phyloP scores from a whole-genome alignment of 2,888 invertebrate genomes.

The Daptonema setosum region DNA sequence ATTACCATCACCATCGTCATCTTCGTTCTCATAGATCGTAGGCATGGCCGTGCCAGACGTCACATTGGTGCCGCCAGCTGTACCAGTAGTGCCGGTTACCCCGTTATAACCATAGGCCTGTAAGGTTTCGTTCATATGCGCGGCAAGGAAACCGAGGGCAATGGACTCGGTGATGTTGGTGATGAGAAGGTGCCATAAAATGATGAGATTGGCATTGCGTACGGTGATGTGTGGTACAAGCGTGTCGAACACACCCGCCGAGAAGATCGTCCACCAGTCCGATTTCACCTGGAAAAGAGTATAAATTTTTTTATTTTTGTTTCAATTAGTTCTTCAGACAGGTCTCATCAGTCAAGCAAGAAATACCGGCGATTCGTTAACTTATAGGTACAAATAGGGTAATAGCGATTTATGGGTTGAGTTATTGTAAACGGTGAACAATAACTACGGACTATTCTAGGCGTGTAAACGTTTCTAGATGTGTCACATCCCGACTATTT shows the following conservation, averaged over 20 bases:
- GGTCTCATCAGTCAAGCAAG: too few relatives aligned
- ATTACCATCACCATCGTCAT: too few relatives aligned
- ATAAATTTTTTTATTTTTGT: too few relatives aligned
- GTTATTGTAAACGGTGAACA: too few relatives aligned
- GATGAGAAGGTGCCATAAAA: not conserved
- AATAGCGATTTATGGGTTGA: too few relatives aligned
- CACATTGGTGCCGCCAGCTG: not conserved
- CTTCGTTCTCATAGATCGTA: not conserved
- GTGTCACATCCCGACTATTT: too few relatives aligned
- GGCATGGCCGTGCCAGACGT: not conserved
- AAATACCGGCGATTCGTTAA: too few relatives aligned
- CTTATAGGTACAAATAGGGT: too few relatives aligned
- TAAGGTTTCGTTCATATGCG: not conserved
- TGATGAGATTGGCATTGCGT: not conserved
- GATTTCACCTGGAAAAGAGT: too few relatives aligned
- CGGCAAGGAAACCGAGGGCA: not conserved
- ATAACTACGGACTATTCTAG: too few relatives aligned
- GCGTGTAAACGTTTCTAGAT: too few relatives aligned
- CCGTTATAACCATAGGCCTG: not conserved
- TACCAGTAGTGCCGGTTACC: not conserved
- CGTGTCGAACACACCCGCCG: not conserved
- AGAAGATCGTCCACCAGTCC: constrained; percentile 8
- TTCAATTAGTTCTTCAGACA: too few relatives aligned
- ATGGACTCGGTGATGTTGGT: not conserved
- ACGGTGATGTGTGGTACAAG: not conserved